These are phyloP conservation scores for Oceanites oceanicus DNA, from an alignment of 2,113 vertebrate genomes.

Conservation along the genomic window DNA sequence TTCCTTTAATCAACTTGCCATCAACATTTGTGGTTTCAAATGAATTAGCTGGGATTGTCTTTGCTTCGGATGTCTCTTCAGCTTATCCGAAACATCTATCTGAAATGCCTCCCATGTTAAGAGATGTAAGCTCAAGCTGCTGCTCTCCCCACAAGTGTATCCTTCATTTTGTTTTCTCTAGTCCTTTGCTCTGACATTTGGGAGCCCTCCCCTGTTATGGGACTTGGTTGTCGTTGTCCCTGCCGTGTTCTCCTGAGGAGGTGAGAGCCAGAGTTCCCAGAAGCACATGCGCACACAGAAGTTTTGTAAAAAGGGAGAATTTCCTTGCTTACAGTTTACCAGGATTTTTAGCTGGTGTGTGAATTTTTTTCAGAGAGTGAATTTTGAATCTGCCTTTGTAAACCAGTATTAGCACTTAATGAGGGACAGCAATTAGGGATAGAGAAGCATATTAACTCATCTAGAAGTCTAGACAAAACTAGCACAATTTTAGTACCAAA, in stretches of 20 bases:
- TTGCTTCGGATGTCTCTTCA: background rate
- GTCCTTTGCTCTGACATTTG: background rate
- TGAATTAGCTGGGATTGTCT: background rate
- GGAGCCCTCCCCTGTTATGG: background rate
- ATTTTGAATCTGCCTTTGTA: conserved; percentile 12
- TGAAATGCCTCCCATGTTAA: background rate
- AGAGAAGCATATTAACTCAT: background rate
- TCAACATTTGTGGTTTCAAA: background rate
- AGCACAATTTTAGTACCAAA: background rate
- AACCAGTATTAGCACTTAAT: background rate
- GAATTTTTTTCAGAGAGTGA: background rate
- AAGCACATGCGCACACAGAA: background rate
- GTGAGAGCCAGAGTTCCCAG: background rate
- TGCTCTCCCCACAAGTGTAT: background rate
- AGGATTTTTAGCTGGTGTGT: background rate
- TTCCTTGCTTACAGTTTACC: background rate
- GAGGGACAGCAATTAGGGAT: background rate
- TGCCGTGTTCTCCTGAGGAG: background rate
- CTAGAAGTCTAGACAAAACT: background rate
- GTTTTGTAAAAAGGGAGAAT: background rate
- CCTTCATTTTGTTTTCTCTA: background rate
- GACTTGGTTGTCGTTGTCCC: background rate
- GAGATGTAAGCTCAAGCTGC: background rate
- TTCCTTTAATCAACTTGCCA: background rate
- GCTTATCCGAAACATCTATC: background rate